Evolutionary conservation across 2,797 vertebrate genomes (phyloP), one percentile per base, ranked within the genome.

Genomic region (Myotis findleyi): DNA sequence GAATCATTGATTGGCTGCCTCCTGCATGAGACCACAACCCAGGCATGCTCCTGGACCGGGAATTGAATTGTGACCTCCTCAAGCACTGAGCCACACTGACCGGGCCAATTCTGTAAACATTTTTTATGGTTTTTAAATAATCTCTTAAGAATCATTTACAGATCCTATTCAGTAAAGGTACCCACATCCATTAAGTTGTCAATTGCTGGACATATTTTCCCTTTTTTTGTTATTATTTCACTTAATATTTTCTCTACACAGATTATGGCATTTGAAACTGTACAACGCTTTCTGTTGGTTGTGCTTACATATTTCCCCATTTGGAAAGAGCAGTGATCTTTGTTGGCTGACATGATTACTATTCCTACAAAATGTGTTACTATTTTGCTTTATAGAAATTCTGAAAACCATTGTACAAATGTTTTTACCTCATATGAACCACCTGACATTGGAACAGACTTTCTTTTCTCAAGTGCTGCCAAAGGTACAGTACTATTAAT

Each of bases 391-490:
- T 95, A 41, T 97, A 99, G 99, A 99, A 98, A 97, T 99, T 95
- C 97, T 99, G 96, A 99, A 98, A 98, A 98, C 99, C 89, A 98
- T 99, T 83, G 99, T 98, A 79, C 99, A 99, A 95, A 98, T 98
- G 99, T 99, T 99, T 98, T 98, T 99, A 82, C 99, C 99, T 36
- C 99, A 99, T 95, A 98, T 99, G 87, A 98, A 97, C 95, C 96
- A 99, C 27, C 94, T 98, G 96, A 98, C 99, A 53, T 72, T 99
- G 90, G 99, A 99, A 95, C 96, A 98, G 36, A 97, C 98, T 33
- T 99, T 99, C 97, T 99, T 99, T 97, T 99, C 99, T 23, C 99
- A 99, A 98, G 98, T 99, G 64, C 97, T 99, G 76, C 99, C 99
- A 88, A 99, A 99, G 99, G 99, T 99, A 98, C 93, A 89, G 75